Evolutionary conservation across 1,140 invertebrate species (phyloP).

Genomic region (Leptinotarsa undecemlineata): DNA sequence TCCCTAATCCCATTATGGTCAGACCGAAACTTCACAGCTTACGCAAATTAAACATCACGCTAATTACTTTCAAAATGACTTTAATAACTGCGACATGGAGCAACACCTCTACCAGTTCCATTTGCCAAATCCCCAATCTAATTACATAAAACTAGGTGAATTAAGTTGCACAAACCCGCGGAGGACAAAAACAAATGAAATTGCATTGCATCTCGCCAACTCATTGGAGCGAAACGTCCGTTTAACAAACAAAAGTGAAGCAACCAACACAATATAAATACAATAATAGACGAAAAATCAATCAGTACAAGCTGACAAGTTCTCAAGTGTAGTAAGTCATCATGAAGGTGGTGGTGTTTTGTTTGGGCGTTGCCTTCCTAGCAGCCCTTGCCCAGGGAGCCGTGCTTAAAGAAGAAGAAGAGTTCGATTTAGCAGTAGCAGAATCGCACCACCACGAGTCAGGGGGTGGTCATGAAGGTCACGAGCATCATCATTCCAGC

Average conservation of each 20-base stretch:
- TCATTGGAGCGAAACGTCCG: conserved; percentile 27
- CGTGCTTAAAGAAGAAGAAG: conserved; percentile 54
- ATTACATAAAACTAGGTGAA: conserved; percentile 21
- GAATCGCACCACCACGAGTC: conserved; percentile 62
- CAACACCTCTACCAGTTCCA: conserved; percentile 4
- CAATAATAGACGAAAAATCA: conserved; percentile 17
- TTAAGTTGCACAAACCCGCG: conserved; percentile 32
- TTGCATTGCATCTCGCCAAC: conserved; percentile 32
- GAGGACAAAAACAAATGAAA: background rate
- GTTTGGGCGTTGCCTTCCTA: conserved; percentile 35
- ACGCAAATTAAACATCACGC: background rate
- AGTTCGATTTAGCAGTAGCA: conserved; percentile 56
- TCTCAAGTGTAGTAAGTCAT: conserved; percentile 23
- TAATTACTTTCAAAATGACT: conserved; percentile 8
- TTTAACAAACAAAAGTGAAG: conserved; percentile 32
- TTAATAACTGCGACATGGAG: conserved; percentile 5
- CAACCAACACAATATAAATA: conserved; percentile 49
- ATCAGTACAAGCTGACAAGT: conserved; percentile 37
- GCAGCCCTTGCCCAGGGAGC: conserved; percentile 10
- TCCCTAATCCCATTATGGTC: background rate
- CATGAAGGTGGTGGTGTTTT: conserved; percentile 47
- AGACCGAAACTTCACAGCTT: background rate
- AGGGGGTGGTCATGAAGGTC: conserved; percentile 67
- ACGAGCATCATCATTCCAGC: conserved; percentile 65
- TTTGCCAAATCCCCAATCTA: conserved; percentile 25